Conservation (phyloP, 2,888 invertebrate species). For the Ophioninae sp. region DNA sequence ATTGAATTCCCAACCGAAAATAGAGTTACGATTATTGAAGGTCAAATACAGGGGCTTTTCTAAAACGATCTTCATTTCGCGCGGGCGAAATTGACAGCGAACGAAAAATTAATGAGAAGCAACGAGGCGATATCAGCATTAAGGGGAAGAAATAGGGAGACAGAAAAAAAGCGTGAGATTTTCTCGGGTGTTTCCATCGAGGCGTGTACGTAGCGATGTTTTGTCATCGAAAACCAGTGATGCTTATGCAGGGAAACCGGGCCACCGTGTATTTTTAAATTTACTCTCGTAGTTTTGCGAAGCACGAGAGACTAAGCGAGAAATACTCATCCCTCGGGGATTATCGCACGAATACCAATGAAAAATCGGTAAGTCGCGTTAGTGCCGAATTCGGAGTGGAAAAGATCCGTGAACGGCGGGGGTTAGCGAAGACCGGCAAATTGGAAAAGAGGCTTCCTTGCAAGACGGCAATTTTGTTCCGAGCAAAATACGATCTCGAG, state of each 20-base stretch:
- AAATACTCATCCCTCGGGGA: not conserved
- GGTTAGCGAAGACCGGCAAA: conserved; percentile 12
- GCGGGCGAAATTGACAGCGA: not conserved
- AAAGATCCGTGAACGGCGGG: conserved; percentile 33
- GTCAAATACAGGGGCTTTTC: not conserved
- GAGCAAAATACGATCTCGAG: not conserved
- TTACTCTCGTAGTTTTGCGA: conserved; percentile 46
- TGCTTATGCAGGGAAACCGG: conserved; percentile 65
- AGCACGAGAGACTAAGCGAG: conserved; percentile 20
- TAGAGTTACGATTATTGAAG: not conserved
- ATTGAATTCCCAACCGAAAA: not conserved
- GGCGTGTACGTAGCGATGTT: conserved; percentile 50
- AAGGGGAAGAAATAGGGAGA: not conserved
- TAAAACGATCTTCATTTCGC: not conserved
- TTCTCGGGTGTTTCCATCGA: conserved; percentile 11
- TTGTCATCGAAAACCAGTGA: conserved; percentile 64
- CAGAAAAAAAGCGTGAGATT: not conserved
- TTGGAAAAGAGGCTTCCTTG: conserved; percentile 21
- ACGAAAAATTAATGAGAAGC: not conserved
- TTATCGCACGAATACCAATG: conserved; percentile 38
- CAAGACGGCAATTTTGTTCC: not conserved
- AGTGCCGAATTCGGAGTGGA: not conserved
- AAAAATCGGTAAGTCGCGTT: not conserved
- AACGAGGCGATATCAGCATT: not conserved
- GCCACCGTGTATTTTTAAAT: conserved; percentile 73